A percentile compares a stretch with the other conserved stretches of the same genome.
Conservation (phyloP, 2,797 vertebrate genomes). For the Chelon auratus region DNA sequence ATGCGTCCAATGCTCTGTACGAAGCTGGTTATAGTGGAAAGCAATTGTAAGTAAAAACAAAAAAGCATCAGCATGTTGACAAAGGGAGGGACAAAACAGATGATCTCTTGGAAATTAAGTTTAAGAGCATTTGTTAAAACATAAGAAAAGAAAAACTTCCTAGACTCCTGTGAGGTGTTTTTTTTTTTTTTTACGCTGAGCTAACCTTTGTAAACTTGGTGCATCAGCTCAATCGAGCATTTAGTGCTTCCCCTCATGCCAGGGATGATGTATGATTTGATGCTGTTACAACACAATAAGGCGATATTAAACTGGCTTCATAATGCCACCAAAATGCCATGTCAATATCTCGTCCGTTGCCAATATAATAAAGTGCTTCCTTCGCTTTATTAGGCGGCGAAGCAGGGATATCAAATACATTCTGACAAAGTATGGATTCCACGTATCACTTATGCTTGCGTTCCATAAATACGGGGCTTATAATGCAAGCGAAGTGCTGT, state of each 20-base stretch:
- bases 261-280: slow-evolving; percentile 78
- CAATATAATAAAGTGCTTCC: slow-evolving; percentile 81
- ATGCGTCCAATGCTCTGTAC: slow-evolving; percentile 72
- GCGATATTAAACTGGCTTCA: slow-evolving; percentile 82
- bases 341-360: slow-evolving; percentile 76
- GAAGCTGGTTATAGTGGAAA: slow-evolving; percentile 77
- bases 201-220: slow-evolving; percentile 72
- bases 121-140: no score
- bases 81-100: not conserved
- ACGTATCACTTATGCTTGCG: slow-evolving; percentile 57
- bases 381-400: slow-evolving; percentile 78
- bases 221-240: slow-evolving; percentile 66
- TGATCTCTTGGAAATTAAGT: no score
- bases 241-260: slow-evolving; percentile 58
- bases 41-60: slow-evolving; percentile 22
- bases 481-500: slow-evolving; percentile 49
- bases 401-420: slow-evolving; percentile 70
- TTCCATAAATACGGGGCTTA: slow-evolving; percentile 53
- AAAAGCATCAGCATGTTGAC: slow-evolving; percentile 46
- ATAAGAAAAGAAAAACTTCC: not conserved
- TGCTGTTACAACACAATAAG: slow-evolving; percentile 80
- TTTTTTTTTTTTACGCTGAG: slow-evolving; percentile 34
- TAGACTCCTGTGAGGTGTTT: not conserved
- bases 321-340: slow-evolving; percentile 87
- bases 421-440: slow-evolving; percentile 73